phyloP scores from a whole-genome alignment of 2,113 vertebrate species.

The Ciconia stormi region DNA sequence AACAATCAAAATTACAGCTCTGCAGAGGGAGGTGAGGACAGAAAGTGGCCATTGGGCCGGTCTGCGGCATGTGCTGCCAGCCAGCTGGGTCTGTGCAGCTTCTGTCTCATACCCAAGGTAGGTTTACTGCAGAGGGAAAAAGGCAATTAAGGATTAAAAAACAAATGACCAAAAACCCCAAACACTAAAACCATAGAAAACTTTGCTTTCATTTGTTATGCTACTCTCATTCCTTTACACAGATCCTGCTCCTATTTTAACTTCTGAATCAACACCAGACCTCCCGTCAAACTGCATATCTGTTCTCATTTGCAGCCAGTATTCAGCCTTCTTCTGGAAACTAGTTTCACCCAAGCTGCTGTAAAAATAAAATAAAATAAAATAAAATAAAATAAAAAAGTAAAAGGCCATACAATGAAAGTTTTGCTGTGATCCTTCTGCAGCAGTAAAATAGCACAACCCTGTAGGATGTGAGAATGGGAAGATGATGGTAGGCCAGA shows the following conservation, averaged over 20 bases:
- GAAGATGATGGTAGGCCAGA: not conserved
- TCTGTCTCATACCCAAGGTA: not conserved
- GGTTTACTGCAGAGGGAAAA: not conserved
- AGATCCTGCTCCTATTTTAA: not conserved
- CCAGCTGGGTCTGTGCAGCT: not conserved
- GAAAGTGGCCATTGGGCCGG: accelerated
- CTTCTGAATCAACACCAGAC: not conserved
- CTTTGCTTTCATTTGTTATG: not conserved
- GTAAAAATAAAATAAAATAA: not conserved
- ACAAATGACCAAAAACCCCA: not conserved
- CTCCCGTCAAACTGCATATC: not conserved
- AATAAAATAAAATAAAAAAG: not conserved
- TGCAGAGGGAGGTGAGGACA: not conserved
- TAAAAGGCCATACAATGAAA: not conserved
- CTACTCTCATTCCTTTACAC: not conserved
- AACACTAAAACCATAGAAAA: not conserved
- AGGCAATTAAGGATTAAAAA: not conserved
- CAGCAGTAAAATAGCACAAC: not conserved
- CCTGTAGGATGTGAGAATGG: not conserved
- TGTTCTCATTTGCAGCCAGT: not conserved
- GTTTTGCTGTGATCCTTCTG: not conserved
- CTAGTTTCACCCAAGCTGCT: not conserved
- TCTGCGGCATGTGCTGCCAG: not conserved
- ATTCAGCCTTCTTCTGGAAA: not conserved
- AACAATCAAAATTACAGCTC: not conserved